Conservation (phyloP, 2,113 vertebrate species). For the Siphamia tubifer region DNA sequence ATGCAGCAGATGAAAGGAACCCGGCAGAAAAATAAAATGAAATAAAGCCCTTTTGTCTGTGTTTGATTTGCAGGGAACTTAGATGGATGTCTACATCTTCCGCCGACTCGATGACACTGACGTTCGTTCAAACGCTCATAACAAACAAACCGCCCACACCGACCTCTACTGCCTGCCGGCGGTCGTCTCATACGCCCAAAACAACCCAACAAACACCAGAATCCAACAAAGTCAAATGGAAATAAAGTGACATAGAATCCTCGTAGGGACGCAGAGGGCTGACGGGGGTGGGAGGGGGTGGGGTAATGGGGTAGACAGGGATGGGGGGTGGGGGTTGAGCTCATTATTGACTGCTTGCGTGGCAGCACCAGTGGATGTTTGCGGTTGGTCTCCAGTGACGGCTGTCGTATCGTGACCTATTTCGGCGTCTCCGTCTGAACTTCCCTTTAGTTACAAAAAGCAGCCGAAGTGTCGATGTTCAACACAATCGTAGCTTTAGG, state of each 20-base stretch:
- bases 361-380: too few relatives aligned
- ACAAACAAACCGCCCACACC: slow-evolving; percentile 58
- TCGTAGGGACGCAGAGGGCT: too few relatives aligned
- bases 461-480: slow-evolving; percentile 42
- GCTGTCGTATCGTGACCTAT: slow-evolving; percentile 44
- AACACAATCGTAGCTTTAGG: slow-evolving; percentile 54
- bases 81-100: slow-evolving; percentile 34
- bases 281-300: too few relatives aligned
- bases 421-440: slow-evolving; percentile 42
- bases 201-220: slow-evolving; percentile 13
- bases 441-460: slow-evolving; percentile 48
- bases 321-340: too few relatives aligned
- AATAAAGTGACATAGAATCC: slow-evolving; percentile 15
- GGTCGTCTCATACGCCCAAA: slow-evolving; percentile 14
- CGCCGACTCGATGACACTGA: slow-evolving; percentile 17
- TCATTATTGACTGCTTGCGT: too few relatives aligned
- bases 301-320: too few relatives aligned
- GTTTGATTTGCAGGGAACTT: slow-evolving; percentile 8
- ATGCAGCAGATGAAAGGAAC: too few relatives aligned
- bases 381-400: too few relatives aligned
- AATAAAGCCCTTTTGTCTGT: background rate
- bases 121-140: slow-evolving; percentile 24
- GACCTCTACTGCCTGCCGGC: slow-evolving; percentile 27
- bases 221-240: slow-evolving; percentile 1
- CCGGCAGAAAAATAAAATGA: too few relatives aligned